Base-by-base conservation (phyloP, 2,888 invertebrate genomes). In the Apotomis turbidana region DNA sequence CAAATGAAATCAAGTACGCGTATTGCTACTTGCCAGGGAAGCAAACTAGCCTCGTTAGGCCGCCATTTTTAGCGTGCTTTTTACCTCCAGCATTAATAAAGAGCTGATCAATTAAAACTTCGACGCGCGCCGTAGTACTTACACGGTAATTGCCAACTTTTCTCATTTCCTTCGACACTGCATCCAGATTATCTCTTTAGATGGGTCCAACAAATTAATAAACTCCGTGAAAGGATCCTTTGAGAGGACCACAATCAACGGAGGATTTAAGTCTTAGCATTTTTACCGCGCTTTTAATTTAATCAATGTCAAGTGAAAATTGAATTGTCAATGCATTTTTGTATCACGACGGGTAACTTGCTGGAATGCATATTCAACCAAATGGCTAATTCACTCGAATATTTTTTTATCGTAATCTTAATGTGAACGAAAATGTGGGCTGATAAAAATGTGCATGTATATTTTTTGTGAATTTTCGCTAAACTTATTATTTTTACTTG, bases 21-120 rank as follows among this genome's bases (percentile, higher is more conserved):
- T 27, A 27, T 27, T 27, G 27, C 27, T 2, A 27, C 27, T 27
- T 27, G 2, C 27, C 27, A 27, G 27, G 49, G 6, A 13, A 15
- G 46, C 5, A 1, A 36, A 0, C 12, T 52, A 15, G 13, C 13
- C 13, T 55, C 66, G 46, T 60, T 57, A 70, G 27, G 49, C 38
- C 13, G 60, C 46, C 49, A 38, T 49, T 12, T 44, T 36, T 51
- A 58, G 54, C 27, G 54, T 71, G 66, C 38, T 62, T 55, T 71
- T 68, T 36, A 15, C 70, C 51, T 36, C 51, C 49, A 68, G 38
- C 54, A 57, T 70, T 70, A 63, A 71, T 70, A 70, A 66, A 57
- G 57, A 70, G 67, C 71, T 69, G 76, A 80, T 81, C 78, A 81
- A 80, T 81, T 80, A 81, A 80, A 82, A 82, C 76, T 81, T 81